A percentile compares a stretch with the other conserved stretches of the same genome.
Conservation (phyloP, 2,113 vertebrate species). For the Ptychochromis oligacanthus region DNA sequence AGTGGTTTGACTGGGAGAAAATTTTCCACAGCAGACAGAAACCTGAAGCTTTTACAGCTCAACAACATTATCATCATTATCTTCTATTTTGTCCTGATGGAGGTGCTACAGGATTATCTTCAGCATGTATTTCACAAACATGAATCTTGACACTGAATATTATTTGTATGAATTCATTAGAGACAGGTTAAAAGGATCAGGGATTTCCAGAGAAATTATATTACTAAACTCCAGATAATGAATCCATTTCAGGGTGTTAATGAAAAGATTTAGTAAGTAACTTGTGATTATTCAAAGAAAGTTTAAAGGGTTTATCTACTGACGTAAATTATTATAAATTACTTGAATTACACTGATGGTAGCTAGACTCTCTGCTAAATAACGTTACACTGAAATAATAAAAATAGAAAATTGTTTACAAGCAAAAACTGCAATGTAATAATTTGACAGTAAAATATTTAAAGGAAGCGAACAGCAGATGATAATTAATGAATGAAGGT, state of each 20-base stretch:
- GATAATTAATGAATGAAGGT: neutral
- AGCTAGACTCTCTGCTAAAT: neutral
- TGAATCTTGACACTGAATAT: neutral
- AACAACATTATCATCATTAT: neutral
- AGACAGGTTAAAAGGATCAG: neutral
- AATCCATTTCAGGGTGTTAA: neutral
- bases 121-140: neutral
- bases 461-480: neutral
- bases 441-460: neutral
- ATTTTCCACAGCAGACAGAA: neutral
- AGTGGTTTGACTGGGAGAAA: neutral
- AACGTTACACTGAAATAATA: neutral
- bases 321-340: neutral
- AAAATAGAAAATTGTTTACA: neutral
- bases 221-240: neutral
- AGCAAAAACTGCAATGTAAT: neutral
- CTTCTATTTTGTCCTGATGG: neutral
- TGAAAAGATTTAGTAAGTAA: neutral
- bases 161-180: neutral
- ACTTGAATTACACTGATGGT: neutral
- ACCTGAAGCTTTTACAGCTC: neutral
- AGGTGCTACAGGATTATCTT: neutral
- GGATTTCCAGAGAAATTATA: neutral
- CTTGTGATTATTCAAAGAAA: neutral
- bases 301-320: neutral